Base-by-base conservation (phyloP, 2,113 vertebrate species). In the Lagopus muta region DNA sequence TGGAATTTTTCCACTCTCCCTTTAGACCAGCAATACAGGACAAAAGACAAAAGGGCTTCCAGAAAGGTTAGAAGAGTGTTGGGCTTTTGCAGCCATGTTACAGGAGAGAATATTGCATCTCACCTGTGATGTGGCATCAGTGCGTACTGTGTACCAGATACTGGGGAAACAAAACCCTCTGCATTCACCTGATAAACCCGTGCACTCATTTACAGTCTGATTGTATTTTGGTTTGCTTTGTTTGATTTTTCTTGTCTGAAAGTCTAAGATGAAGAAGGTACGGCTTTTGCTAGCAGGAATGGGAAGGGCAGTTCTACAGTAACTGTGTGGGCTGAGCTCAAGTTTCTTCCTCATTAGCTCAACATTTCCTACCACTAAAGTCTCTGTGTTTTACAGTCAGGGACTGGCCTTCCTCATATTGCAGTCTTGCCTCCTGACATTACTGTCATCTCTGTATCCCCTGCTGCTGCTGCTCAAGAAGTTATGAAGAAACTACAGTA, bases 331-430 rank as follows among this genome's bases (percentile, higher is more conserved):
- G 72, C 40, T 76, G 72, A 19, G 13, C 67, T 92, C 28, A n/a
- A 86, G 38, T 81, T 94, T 77, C 80, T 90, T 96, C 88, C 91
- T 91, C 69, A 54, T 94, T 66, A 54, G 25, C 24, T 78, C 45
- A 74, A 81, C 34, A 58, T n/a, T 77, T 92, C 74, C 67, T 47
- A 60, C 62, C 80, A 80, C 52, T n/a, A 74, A 8, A 19, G n/a
- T 71, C n/a, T 72, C 55, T 82, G 13, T 62, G 66, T 36, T 91
- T 93, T 92, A 67, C 71, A 74, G 74, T n/a, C 54, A 66, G 27
- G 13, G 61, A 36, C 61, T 60, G 38, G 38, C 38, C 79, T 83
- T 88, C 58, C 47, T 45, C 18, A 17, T 67, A 64, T 77, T 96
- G 67, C 90, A 85, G 52, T 85, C 38, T 48, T 70, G 50, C 45